Evolutionary conservation across 2,113 vertebrate species (phyloP), one percentile per base, ranked within the genome.

Genomic region (Ictalurus punctatus): DNA sequence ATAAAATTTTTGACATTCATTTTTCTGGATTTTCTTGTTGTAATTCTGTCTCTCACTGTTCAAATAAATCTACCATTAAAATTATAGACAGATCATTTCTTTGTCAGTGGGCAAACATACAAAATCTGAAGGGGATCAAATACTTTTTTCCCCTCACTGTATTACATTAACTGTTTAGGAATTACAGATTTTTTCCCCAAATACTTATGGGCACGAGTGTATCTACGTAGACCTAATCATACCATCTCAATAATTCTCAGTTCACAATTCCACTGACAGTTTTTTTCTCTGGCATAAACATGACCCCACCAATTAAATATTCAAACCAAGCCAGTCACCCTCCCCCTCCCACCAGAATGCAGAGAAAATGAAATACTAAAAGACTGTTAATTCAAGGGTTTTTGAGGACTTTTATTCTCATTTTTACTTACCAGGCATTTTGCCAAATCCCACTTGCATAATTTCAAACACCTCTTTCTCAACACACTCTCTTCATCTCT

Each of bases 241-340:
- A 81, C 63, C 25, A 76, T 85, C 86, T 90, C 65, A 88, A 83
- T 89, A 67, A 83, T 90, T 85, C 79, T 54, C 86, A 61, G 80
- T 58, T 25, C 21, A 71, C 48, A 17, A 85, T 23, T 76, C 83
- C 80, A 76, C 48, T 86, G 85, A 85, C 30, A 89, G 74, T 25
- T 91, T 67, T 83, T 34, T 34, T 8, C 40, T 16, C 87, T 52
- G 30, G 27, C 40, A 74, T 81, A 74, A 78, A 73, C 37, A 27
- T 86, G 80, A 87, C 79, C 34, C 27, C 80, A 73, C 83, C 84
- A 90, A 92, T 92, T 6, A 90, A 90, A 88, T 89, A 80, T 90
- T 91, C 8, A 84, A 84, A 83, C 63, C 25, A 59, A 84, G 69
- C 79, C 89, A 90, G 71, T 87, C 90, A 80, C 78, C 79, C 27